Percentiles rank a stretch among this genome's conserved stretches.
phyloP scores from a whole-genome alignment of 2,113 vertebrate species.

The Indri indri region DNA sequence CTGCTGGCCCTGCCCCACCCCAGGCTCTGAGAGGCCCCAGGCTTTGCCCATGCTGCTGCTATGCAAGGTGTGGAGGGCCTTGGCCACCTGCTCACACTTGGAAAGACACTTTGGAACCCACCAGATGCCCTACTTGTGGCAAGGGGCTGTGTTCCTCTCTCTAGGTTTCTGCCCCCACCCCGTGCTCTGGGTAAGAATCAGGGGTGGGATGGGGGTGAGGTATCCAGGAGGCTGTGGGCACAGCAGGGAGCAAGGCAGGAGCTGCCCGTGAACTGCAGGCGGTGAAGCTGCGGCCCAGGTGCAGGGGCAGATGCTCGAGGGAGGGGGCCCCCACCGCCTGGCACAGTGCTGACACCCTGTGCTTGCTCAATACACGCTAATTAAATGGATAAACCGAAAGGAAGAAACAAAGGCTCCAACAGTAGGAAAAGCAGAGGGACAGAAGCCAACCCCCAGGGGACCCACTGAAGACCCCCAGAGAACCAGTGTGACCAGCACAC shows the following conservation, averaged over 20 bases:
- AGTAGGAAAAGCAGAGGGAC: neutral
- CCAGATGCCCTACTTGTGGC: neutral
- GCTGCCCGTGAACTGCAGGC: neutral
- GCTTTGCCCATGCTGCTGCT: neutral
- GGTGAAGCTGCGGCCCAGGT: neutral
- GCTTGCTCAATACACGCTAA: neutral
- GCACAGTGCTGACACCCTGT: neutral
- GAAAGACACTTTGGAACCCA: neutral
- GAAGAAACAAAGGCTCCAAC: neutral
- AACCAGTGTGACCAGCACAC: neutral
- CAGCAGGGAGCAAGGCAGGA: neutral
- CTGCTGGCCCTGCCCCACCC: neutral
- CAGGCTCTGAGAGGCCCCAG: neutral
- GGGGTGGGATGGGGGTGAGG: neutral
- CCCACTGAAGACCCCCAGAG: neutral
- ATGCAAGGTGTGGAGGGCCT: neutral
- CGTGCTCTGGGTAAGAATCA: neutral
- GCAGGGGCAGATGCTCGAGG: neutral
- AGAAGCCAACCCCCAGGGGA: neutral
- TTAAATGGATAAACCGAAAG: neutral
- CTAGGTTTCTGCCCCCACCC: neutral
- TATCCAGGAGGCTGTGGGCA: neutral
- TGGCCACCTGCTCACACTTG: neutral
- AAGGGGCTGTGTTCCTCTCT: neutral
- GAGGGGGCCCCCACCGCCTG: neutral